Conservation (phyloP, 2,797 vertebrate genomes). For the Cynodonichthys magdalenae region DNA sequence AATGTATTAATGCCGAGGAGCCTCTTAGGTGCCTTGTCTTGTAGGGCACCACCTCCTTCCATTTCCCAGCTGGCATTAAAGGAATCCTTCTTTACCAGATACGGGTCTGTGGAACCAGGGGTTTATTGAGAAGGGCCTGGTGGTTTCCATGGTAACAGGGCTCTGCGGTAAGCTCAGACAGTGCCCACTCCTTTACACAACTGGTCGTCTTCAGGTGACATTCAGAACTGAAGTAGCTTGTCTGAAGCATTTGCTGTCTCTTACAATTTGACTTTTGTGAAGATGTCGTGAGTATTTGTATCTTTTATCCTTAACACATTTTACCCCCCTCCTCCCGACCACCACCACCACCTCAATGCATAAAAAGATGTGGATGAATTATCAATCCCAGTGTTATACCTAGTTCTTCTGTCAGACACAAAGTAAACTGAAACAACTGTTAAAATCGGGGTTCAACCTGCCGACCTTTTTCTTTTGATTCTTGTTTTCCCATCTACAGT, state of each 20-base stretch:
- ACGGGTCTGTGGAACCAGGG: constrained; percentile 82
- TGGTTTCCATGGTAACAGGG: constrained; percentile 97
- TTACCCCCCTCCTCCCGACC: neutral
- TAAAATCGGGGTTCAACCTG: constrained; percentile 68
- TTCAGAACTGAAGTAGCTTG: constrained; percentile 79
- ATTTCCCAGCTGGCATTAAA: constrained; percentile 86
- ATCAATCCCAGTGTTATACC: no score
- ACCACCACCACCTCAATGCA: neutral
- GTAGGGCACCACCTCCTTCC: constrained; percentile 85
- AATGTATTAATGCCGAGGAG: constrained; percentile 99
- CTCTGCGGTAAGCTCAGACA: constrained; percentile 91
- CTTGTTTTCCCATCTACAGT: neutral
- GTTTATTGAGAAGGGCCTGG: constrained; percentile 88
- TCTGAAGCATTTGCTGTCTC: constrained; percentile 33
- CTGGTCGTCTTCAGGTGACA: constrained; percentile 95
- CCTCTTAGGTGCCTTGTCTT: constrained; percentile 67
- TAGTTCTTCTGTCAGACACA: no score
- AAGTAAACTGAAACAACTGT: no score
- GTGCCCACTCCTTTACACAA: constrained; percentile 88
- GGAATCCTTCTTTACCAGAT: constrained; percentile 92
- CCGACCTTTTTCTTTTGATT: constrained; percentile 12
- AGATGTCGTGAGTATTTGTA: constrained; percentile 5
- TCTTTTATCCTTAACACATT: constrained; percentile 6
- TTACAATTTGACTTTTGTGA: constrained; percentile 5
- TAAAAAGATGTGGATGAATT: no score